Percentiles rank a stretch among this genome's conserved stretches.
phyloP scores from a whole-genome alignment of 2,888 invertebrate species.

The Caenorhabditis uteleia region DNA sequence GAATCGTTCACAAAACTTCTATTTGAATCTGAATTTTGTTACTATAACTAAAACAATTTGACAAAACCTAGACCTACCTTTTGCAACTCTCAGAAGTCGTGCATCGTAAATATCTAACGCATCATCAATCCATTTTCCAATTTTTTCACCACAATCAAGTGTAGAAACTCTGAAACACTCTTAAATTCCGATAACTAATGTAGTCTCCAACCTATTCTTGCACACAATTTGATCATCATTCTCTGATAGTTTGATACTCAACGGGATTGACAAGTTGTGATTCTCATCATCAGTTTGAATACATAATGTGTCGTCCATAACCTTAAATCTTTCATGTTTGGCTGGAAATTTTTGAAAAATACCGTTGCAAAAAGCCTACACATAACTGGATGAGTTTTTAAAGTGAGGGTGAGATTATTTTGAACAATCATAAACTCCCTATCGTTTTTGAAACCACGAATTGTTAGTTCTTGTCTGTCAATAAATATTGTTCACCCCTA shows the following conservation, averaged over 20 bases:
- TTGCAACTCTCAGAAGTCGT: constrained; percentile 28
- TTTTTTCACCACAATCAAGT: constrained; percentile 83
- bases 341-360: background rate
- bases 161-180: constrained; percentile 75
- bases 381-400: constrained; percentile 83
- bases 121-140: constrained; percentile 81
- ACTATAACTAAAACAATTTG: no score
- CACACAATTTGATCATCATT: constrained; percentile 84
- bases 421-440: constrained; percentile 91
- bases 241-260: background rate
- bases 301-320: constrained; percentile 8
- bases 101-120: constrained; percentile 44
- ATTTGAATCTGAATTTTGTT: constrained; percentile 72
- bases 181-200: no score
- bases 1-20: constrained; percentile 77
- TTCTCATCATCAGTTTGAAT: constrained; percentile 23
- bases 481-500: no score
- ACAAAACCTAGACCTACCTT: constrained; percentile 18
- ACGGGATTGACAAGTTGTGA: constrained; percentile 11
- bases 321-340: background rate
- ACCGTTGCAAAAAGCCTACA: constrained; percentile 72
- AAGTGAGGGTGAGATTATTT: constrained; percentile 82
- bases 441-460: constrained; percentile 84
- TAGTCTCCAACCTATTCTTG: constrained; percentile 76
- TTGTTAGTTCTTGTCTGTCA: constrained; percentile 80